Evolutionary conservation across 1,140 invertebrate genomes (phyloP), one percentile per base, ranked within the genome.

Genomic region (Pogonomyrmex barbatus): DNA sequence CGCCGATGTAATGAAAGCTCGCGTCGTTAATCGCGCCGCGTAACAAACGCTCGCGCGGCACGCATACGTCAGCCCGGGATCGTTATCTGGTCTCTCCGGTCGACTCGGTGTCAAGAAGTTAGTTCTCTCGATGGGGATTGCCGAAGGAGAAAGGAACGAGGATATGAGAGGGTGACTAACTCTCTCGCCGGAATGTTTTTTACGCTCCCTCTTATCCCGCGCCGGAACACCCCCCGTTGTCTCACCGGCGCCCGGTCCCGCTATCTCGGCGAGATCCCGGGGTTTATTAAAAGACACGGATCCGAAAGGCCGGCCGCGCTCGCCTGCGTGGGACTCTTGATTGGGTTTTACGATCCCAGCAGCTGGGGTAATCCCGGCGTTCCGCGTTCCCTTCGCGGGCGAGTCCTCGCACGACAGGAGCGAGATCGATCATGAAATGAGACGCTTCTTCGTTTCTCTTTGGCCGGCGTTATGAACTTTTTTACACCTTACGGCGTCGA

Each of bases 31-130:
- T 89, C 87, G 86, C 75, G 79, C 54, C 65, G 60, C 50, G 83
- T 93, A 92, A 92, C 88, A 92, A 93, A 92, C 89, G 91, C 77
- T 87, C 89, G 83, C 62, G 88, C 50, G 76, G 76, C 92, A 93
- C 92, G 92, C 91, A 92, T 86, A 70, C 77, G 76, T 67, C 81
- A 83, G 79, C 60, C 52, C 65, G 68, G 71, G 91, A 90, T 92
- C 77, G 85, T 91, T 89, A 91, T 91, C 90, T 56, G 85, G 17
- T 63, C 81, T 88, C 58, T 10, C 63, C 39, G 39, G 86, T 88
- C 81, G 73, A 68, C 24, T 36, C 70, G 87, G 83, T 88, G 88
- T 88, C 67, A 85, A 89, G 90, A 88, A 83, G 87, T 78, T 87
- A 73, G 88, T 88, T 47, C 63, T 79, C 85, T 50, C 88, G 63